phyloP scores from a whole-genome alignment of 2,888 invertebrate genomes.

The Tenthredo amoena region DNA sequence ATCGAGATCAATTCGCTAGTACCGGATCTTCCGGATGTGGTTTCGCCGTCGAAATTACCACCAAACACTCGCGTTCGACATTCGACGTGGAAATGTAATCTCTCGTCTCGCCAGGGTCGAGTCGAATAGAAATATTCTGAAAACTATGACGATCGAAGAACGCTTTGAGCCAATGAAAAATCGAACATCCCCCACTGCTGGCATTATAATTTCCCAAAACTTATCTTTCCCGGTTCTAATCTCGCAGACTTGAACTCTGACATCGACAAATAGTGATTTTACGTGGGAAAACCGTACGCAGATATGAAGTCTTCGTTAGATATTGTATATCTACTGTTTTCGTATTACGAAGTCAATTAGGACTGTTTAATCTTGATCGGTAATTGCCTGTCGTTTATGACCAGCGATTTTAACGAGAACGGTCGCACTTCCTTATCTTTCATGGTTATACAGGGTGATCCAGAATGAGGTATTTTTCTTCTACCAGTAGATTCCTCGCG shows the following conservation, averaged over 20 bases:
- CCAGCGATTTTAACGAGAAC: no score
- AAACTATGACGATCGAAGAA: background rate
- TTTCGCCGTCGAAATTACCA: background rate
- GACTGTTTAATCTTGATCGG: background rate
- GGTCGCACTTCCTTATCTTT: no score
- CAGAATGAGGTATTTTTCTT: no score
- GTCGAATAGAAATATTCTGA: background rate
- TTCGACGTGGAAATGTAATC: background rate
- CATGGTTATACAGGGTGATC: no score
- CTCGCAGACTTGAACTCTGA: background rate
- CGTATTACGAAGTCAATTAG: background rate
- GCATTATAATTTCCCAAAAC: background rate
- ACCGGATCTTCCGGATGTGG: background rate
- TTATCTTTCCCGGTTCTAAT: background rate
- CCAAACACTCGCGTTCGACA: background rate
- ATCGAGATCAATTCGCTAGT: background rate
- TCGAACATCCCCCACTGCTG: background rate
- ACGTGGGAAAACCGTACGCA: background rate
- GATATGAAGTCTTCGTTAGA: background rate
- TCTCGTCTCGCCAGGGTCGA: conserved; percentile 63
- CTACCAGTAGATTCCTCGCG: no score
- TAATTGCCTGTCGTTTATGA: background rate
- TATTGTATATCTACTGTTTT: background rate
- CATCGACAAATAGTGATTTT: background rate
- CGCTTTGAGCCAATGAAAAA: background rate